Evolutionary conservation across 1,140 invertebrate genomes (phyloP), one percentile per base, ranked within the genome.

Genomic region (Catajapyx aquilonaris): DNA sequence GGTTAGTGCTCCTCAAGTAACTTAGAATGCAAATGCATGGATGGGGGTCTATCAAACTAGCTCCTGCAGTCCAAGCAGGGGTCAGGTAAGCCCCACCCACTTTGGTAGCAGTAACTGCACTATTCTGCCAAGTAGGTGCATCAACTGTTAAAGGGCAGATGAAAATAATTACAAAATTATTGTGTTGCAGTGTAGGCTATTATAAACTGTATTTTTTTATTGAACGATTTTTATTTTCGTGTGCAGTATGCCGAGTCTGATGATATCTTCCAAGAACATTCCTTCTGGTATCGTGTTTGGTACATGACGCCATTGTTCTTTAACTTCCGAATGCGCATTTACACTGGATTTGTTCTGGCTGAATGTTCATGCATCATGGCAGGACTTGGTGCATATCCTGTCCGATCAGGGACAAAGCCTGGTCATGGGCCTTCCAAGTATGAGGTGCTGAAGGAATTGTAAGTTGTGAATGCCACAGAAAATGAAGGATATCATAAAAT

Each of bases 321-420:
- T 18, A 72, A 71, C 34, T 93, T 94, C 55, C 71, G 87, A 5
- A 76, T 83, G 56, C 65, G 90, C 38, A 75, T 97, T 34, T 95
- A 90, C 50, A 70, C 73, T 17, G 90, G 85, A 0, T 79, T 94
- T 65, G 70, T 77, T 2, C 52, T 95, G 13, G 79, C 87, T 1
- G 88, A 95, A 56, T 83, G 79, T 54, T 76, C 83, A n/a, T 93
- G 86, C 52, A 83, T 84, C 13, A 76, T 79, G 52, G 73, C 79
- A 15, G 86, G 85, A 1, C 59, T 95, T 3, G 91, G 91, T 5
- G 81, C 80, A 3, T 96, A 95, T 60, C 91, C 90, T 0, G 61
- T 60, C 1, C 57, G 60, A 11, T 66, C 70, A 1, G 64, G 72
- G 36, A 66, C 81, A 11, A 66, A 66, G 45, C 65, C 80, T 44